A percentile compares a stretch with the other conserved stretches of the same genome.
These are phyloP conservation scores for Muscicapa adusta DNA, from an alignment of 2,113 vertebrate genomes.

Conservation along the genomic window DNA sequence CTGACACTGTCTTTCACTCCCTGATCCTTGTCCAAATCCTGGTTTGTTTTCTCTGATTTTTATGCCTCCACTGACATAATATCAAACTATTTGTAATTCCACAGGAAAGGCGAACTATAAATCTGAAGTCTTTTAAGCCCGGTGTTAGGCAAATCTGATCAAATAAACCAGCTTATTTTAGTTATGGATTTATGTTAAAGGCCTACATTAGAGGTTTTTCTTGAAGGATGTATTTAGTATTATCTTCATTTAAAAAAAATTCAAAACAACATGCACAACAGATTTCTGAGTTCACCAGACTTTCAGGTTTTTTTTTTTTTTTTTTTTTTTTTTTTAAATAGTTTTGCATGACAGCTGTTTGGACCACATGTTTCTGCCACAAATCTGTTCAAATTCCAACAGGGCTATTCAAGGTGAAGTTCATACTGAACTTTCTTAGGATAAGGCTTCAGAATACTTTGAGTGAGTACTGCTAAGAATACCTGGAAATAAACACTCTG, in stretches of 20 bases:
- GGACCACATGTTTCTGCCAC: neutral
- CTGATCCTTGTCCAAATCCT: constrained; percentile 10
- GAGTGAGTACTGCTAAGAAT: neutral
- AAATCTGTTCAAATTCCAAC: constrained; percentile 26
- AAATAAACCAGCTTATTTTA: neutral
- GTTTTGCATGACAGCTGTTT: neutral
- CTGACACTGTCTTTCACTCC: neutral
- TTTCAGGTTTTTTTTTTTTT: neutral
- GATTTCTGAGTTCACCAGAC: neutral
- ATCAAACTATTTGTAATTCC: neutral
- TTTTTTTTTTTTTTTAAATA: neutral
- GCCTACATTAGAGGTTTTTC: neutral
- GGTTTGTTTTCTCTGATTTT: constrained; percentile 18
- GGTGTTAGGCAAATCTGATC: neutral
- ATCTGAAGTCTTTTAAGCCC: neutral
- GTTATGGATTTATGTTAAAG: neutral
- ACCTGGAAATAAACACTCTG: neutral
- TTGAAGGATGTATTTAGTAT: neutral
- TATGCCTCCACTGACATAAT: neutral
- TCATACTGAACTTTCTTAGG: neutral
- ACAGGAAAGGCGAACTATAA: neutral
- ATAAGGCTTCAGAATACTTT: neutral
- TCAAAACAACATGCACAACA: neutral
- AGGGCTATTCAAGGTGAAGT: constrained; percentile 26
- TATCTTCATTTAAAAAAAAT: neutral